Conservation (phyloP, 2,113 vertebrate species). For the Nerophis lumbriciformis region DNA sequence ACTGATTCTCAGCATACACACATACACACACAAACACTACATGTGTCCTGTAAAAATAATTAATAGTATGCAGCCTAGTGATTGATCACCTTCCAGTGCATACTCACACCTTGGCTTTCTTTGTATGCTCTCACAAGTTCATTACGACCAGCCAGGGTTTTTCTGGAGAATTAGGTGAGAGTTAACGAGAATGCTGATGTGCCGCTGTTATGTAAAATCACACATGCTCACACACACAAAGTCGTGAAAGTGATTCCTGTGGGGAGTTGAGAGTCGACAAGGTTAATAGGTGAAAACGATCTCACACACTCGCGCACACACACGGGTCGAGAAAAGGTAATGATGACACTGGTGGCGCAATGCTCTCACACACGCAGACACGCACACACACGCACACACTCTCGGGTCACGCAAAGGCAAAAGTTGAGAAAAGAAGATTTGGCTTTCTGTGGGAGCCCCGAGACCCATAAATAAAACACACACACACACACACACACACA, state of each 20-base stretch:
- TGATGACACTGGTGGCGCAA: too few species aligned
- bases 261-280: slow-evolving; percentile 17
- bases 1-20: neutral
- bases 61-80: too few species aligned
- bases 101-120: neutral
- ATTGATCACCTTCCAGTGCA: too few species aligned
- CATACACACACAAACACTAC: too few species aligned
- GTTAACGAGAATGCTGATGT: slow-evolving; percentile 39
- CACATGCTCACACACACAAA: slow-evolving; percentile 17
- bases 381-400: neutral
- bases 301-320: slow-evolving; percentile 14
- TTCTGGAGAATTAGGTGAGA: slow-evolving; percentile 50
- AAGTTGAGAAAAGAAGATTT: slow-evolving; percentile 52
- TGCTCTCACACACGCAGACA: neutral
- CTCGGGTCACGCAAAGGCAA: slow-evolving; percentile 43
- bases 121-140: too few species aligned
- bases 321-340: neutral
- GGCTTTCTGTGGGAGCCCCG: slow-evolving; percentile 43
- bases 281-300: slow-evolving; percentile 54
- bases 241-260: slow-evolving; percentile 9
- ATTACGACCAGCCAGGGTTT: slow-evolving; percentile 12
- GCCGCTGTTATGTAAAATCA: slow-evolving; percentile 16
- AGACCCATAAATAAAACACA: slow-evolving; percentile 54
- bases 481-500: slow-evolving; percentile 16
- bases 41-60: too few species aligned